Base-by-base conservation (phyloP, 1,140 invertebrate genomes). In the Trichomalopsis sarcophagae region DNA sequence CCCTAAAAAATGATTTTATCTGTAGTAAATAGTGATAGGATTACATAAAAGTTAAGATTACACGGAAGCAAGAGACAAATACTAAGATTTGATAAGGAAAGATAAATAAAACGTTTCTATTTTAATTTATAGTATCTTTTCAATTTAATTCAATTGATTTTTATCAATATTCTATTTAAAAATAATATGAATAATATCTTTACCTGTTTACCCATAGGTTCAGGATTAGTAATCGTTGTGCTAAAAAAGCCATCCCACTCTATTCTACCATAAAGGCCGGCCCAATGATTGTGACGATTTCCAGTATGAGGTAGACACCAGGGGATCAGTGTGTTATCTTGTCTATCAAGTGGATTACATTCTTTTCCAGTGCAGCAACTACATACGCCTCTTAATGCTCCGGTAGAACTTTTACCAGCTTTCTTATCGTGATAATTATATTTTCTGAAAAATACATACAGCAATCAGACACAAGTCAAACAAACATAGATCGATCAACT, bases 291-390 rank as follows among this genome's bases (percentile, higher is more conserved):
- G 91, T 98, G 97, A 36, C 97, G 92, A 92, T 98, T 97, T 40
- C 95, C 96, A 2, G 97, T 98, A 91, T 98, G 97, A 33, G 97
- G 97, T 82, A 98, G 93, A 91, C 97, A 98, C 97, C 97, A 98
- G 1, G 97, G 97, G 80, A 98, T 97, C 55, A 98, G 91, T 1
- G 97, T 98, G 91, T 97, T 96, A 89, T 96, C 96, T 93, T 98
- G 97, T 78, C 95, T 95, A 91, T 97, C 96, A 86, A 93, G 91
- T 1, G 96, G 94, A 89, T 96, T 95, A 92, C 97, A 98, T 0
- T 94, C 21, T 86, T 93, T 93, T 9, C 94, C 95, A 21, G 89
- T 92, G 2, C 95, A 95, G 93, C 97, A 98, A 14, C 94, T 93
- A 91, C 97, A 98, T 55, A 98, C 97, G 33, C 97, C 97, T 85